Evolutionary conservation across 2,113 vertebrate genomes (phyloP).

Genomic region (Hemichromis elongatus): DNA sequence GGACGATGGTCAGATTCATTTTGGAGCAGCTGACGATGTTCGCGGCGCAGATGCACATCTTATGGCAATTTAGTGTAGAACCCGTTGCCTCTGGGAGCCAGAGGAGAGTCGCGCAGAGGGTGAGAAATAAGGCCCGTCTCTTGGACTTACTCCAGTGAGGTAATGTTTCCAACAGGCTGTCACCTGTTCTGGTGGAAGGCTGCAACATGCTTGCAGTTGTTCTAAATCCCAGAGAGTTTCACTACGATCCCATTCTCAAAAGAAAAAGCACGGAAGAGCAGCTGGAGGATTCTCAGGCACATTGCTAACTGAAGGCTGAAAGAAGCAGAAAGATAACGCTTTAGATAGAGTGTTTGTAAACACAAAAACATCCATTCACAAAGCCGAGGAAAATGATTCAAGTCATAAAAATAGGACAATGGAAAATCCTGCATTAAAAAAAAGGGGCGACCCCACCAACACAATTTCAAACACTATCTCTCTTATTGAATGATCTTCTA

Average conservation of each 20-base stretch:
- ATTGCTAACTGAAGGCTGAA: constrained; percentile 42
- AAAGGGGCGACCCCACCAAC: not conserved
- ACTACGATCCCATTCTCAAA: constrained; percentile 44
- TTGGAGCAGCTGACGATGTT: constrained; percentile 96
- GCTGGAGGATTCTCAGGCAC: constrained; percentile 44
- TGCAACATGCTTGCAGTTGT: constrained; percentile 62
- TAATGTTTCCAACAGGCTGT: constrained; percentile 39
- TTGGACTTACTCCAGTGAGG: constrained; percentile 37
- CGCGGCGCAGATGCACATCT: constrained; percentile 88
- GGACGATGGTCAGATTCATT: constrained; percentile 78
- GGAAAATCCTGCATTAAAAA: not conserved
- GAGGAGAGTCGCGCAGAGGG: constrained; percentile 50
- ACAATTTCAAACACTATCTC: not conserved
- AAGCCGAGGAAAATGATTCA: not conserved
- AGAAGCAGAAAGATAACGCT: not conserved
- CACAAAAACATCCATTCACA: not conserved
- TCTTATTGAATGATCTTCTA: not conserved
- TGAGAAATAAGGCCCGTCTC: constrained; percentile 38
- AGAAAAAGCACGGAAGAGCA: constrained; percentile 15
- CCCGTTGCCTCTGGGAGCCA: constrained; percentile 47
- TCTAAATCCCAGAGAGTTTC: constrained; percentile 25
- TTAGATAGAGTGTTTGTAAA: not conserved
- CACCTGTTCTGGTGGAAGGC: constrained; percentile 23
- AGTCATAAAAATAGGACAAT: not conserved
- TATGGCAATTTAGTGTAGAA: constrained; percentile 76